Evolutionary conservation across 2,113 vertebrate genomes (phyloP), one percentile per base, ranked within the genome.

Genomic region (Eidolon helvum): DNA sequence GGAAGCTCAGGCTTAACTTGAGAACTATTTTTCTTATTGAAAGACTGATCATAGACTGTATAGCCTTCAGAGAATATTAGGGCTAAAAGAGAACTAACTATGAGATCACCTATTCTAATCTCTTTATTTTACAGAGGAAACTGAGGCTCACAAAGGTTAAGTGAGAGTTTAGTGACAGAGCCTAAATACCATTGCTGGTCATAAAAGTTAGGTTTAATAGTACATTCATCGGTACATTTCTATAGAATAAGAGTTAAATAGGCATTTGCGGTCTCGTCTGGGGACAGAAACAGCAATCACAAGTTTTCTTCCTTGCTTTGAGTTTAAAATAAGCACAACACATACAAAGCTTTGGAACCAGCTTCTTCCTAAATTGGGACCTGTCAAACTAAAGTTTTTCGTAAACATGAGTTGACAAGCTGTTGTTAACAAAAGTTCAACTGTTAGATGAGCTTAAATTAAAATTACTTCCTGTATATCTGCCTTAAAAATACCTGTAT

Each of bases 321-420:
- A 71, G 22, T 96, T 93, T 91, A 88, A 94, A 89, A 77, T 95
- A 87, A 85, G 53, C 22, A 86, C 88, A 87, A 78, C 61, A 90
- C 8, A 80, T 45, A 79, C 7, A 84, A 57, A 75, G 11, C 35
- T 63, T 35, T 87, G 22, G 53, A 96, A 92, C 2, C 0, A 65
- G 57, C 28, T 87, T 85, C 53, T 92, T 96, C 19, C 68, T 84
- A 87, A 84, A 22, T 43, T 86, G 10, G 57, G 38, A 97, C 2
- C 59, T 86, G 15, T 18, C 21, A 4, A 83, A 40, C 14, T 91
- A 6, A 89, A 83, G n/a, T 65, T 96, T 91, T 84, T 77, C 45
- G 86, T 61, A 77, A 84, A 88, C 9, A 50, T 63, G 18, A 50
- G 7, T n/a, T 91, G n/a, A 86, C 18, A 80, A 66, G 38, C 75